Evolutionary conservation across 2,113 vertebrate genomes (phyloP).

Genomic region (Brachyhypopomus gauderio): DNA sequence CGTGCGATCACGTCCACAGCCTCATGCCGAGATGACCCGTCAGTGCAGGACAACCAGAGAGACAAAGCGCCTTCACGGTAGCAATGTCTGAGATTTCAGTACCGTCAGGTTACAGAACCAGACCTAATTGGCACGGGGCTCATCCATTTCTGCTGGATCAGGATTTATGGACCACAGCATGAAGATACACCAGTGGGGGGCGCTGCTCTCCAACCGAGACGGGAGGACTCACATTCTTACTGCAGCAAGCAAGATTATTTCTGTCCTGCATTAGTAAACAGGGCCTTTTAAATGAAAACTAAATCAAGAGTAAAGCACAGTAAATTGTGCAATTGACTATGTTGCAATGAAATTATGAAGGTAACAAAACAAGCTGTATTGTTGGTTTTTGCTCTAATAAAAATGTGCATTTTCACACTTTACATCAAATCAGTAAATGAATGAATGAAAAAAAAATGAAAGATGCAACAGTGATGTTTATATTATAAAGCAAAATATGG

Average conservation of each 20-base stretch:
- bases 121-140: neutral
- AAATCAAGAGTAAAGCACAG: too few relatives aligned
- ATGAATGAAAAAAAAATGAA: neutral
- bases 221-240: constrained; percentile 19
- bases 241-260: constrained; percentile 17
- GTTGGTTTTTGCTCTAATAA: too few relatives aligned
- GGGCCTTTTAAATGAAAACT: neutral
- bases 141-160: neutral
- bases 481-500: neutral
- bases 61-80: neutral
- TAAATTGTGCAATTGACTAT: neutral
- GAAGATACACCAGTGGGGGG: constrained; percentile 47
- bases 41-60: neutral
- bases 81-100: neutral
- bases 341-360: neutral
- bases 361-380: neutral
- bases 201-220: constrained; percentile 44
- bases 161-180: constrained; percentile 9
- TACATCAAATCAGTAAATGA: too few relatives aligned
- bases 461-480: neutral
- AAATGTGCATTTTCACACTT: too few relatives aligned
- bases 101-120: neutral
- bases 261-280: constrained; percentile 7
- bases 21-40: constrained; percentile 1
- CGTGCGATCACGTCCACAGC: constrained; percentile 47